Evolutionary conservation across 2,113 vertebrate genomes (phyloP).

Genomic region (Entelurus aequoreus): DNA sequence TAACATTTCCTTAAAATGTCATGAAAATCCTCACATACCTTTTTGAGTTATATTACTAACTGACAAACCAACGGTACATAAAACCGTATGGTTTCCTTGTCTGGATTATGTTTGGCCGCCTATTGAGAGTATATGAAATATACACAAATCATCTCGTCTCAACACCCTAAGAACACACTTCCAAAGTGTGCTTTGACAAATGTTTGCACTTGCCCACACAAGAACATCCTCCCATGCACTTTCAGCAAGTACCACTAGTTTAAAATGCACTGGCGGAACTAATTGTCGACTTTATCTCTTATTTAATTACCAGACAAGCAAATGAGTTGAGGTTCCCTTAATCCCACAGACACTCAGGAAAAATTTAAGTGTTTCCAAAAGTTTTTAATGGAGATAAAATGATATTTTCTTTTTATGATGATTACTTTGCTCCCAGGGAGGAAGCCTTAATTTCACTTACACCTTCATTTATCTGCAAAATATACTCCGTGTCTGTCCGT

Average conservation of each 20-base stretch:
- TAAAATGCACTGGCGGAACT: conserved; percentile 33
- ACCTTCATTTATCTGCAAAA: conserved; percentile 17
- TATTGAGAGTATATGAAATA: conserved; percentile 7
- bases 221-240: conserved; percentile 21
- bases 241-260: conserved; percentile 10
- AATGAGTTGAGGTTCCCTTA: conserved; percentile 54
- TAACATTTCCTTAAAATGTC: too few species aligned
- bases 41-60: too few species aligned
- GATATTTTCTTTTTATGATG: conserved; percentile 21
- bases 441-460: conserved; percentile 23
- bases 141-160: conserved; percentile 19
- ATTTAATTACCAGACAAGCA: conserved; percentile 62
- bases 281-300: conserved; percentile 62
- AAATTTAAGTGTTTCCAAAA: conserved; percentile 47
- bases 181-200: conserved; percentile 6
- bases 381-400: conserved; percentile 44
- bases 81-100: too few species aligned
- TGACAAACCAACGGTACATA: too few species aligned
- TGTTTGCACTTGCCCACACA: neutral
- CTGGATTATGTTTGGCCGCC: too few species aligned
- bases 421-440: conserved; percentile 31
- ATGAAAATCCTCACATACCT: too few species aligned
- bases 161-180: conserved; percentile 28
- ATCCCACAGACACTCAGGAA: conserved; percentile 37
- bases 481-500: neutral